Base-by-base conservation (phyloP, 2,797 vertebrate species). In the Ptychadena robeensis region DNA sequence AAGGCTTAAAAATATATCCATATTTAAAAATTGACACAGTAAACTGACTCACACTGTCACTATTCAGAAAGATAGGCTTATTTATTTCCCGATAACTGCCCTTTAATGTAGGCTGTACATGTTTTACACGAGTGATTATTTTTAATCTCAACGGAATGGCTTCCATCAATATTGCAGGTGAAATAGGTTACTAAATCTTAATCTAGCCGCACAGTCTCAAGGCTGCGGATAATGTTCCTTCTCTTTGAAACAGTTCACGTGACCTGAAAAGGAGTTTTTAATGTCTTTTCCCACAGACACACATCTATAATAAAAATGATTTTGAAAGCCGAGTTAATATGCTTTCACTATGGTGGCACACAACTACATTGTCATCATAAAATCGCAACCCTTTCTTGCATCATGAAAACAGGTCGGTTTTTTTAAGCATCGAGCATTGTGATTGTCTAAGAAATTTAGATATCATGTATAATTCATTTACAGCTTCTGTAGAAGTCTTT, bases 181-280 rank as follows among this genome's bases (percentile, higher is more conserved):
- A 71, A 72, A 64, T 80, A 64, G 65, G 66, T 40, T 44, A 63
- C 18, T 65, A 37, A 65, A 82, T 82, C 65, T 61, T 70, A 34
- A 71, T 44, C 48, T 77, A 34, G 38, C 69, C 35, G 30, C 37
- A 38, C 81, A 71, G 77, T 65, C 53, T 65, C 53, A 63, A 34
- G 44, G n/a, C 40, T 64, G 27, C 35, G 27, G 73, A 75, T 82
- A 76, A 82, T 69, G 72, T 28, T 61, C 48, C 61, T 75, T 75
- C 35, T 68, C 72, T 82, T 65, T 4, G 67, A 12, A 35, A 65
- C 38, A 70, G 71, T 66, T 63, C 71, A 44, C 77, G 22, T 82
- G 81, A 82, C 81, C 73, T 77, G 73, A 77, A 82, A 82, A 77
- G 67, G 14, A 82, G 38, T 76, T 74, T 73, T 61, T 44, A 38